Conservation (phyloP, 64 coral and sea anemone species). For the Dendrophyllia cribrosa region DNA sequence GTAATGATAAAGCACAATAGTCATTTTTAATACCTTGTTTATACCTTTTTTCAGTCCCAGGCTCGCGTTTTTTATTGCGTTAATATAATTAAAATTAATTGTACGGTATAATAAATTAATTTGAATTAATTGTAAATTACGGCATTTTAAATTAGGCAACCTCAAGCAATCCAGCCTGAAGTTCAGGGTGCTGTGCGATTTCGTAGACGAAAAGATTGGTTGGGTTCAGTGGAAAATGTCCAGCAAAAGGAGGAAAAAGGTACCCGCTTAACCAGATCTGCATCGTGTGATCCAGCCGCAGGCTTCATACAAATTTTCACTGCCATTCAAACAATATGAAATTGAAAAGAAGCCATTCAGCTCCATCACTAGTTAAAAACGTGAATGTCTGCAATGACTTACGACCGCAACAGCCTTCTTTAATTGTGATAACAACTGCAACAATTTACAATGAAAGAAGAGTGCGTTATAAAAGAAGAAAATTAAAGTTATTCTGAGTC, state of each 20-base stretch:
- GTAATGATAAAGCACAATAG: not conserved
- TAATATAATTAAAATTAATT: no score
- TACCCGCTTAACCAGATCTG: not conserved
- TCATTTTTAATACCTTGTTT: not conserved
- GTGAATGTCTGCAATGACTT: not conserved
- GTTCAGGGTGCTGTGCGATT: not conserved
- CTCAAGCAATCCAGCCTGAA: not conserved
- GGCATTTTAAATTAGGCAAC: not conserved
- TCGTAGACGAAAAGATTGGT: not conserved
- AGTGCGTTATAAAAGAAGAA: no score
- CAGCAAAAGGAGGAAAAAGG: not conserved
- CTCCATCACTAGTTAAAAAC: not conserved
- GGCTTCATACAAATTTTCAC: not conserved
- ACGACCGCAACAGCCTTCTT: not conserved
- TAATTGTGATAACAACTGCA: not conserved
- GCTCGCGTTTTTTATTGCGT: no score
- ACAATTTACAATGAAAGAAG: no score
- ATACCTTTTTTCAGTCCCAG: not conserved
- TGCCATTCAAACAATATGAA: not conserved
- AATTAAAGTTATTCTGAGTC: no score
- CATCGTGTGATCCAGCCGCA: not conserved
- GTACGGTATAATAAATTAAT: no score
- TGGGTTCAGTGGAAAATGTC: not conserved
- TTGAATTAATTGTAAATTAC: no score
- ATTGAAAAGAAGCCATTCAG: not conserved